Evolutionary conservation across 2,113 vertebrate species (phyloP).

Genomic region (Entelurus aequoreus): DNA sequence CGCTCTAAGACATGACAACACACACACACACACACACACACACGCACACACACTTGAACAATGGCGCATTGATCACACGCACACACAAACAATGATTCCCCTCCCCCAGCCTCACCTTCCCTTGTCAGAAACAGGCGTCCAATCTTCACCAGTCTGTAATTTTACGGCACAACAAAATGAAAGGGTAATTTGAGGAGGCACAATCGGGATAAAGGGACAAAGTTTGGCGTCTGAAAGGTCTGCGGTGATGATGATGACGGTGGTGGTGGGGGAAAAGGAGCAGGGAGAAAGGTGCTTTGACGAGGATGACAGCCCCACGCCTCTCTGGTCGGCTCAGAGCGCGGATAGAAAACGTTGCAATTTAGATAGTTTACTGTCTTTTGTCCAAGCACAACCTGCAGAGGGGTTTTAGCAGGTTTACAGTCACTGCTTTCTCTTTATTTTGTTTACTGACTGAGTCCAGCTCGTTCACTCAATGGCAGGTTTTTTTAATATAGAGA

Average conservation of each 20-base stretch:
- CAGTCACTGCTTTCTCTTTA: conserved; percentile 48
- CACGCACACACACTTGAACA: conserved; percentile 1
- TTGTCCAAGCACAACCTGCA: conserved; percentile 70
- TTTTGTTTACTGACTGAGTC: conserved; percentile 4
- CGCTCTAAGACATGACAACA: conserved; percentile 42
- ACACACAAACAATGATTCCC: conserved; percentile 97
- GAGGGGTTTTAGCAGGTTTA: conserved; percentile 72
- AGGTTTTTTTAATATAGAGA: not conserved
- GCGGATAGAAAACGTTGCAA: conserved; percentile 65
- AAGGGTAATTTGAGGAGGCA: conserved; percentile 97
- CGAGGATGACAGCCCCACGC: conserved; percentile 62
- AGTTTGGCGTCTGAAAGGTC: conserved; percentile 83
- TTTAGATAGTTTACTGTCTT: conserved; percentile 77
- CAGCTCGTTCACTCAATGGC: not conserved
- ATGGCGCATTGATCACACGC: not conserved
- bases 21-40: conserved; percentile 33
- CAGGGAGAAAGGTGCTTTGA: conserved; percentile 74
- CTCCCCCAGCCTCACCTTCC: conserved; percentile 57
- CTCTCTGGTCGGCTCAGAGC: conserved; percentile 50
- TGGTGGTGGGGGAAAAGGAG: conserved; percentile 62
- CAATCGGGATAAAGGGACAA: conserved; percentile 85
- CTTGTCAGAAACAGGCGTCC: conserved; percentile 82
- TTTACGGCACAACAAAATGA: conserved; percentile 99
- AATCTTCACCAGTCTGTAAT: conserved; percentile 97
- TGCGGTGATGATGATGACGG: conserved; percentile 75